Evolutionary conservation across 2,888 invertebrate genomes (phyloP).

Genomic region (Blastobasis lacticolella): DNA sequence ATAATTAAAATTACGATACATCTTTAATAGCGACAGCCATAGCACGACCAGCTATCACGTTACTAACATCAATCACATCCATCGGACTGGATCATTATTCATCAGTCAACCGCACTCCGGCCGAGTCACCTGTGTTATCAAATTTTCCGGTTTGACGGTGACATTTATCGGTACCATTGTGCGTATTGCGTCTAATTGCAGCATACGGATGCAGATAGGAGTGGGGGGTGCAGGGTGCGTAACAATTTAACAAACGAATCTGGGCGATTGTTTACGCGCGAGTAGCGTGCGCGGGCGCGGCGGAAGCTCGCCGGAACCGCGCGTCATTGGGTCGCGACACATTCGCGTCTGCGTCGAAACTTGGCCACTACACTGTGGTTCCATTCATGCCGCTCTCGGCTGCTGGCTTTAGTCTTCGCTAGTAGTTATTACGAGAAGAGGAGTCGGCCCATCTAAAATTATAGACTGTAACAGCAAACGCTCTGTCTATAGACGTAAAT

Average conservation of each 20-base stretch:
- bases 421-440: too few relatives aligned
- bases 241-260: slow-evolving; percentile 36
- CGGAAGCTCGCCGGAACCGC: slow-evolving; percentile 66
- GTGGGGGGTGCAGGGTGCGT: neutral
- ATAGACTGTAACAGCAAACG: too few relatives aligned
- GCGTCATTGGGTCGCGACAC: slow-evolving; percentile 60
- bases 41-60: too few relatives aligned
- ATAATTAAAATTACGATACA: too few relatives aligned
- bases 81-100: too few relatives aligned
- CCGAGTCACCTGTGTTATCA: too few relatives aligned
- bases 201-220: slow-evolving; percentile 5
- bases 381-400: slow-evolving; percentile 47
- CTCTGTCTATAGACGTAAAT: too few relatives aligned
- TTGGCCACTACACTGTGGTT: slow-evolving; percentile 42
- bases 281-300: slow-evolving; percentile 28
- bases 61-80: too few relatives aligned
- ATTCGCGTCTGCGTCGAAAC: slow-evolving; percentile 41
- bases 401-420: neutral
- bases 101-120: too few relatives aligned
- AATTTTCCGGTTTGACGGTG: neutral
- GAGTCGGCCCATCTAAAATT: too few relatives aligned
- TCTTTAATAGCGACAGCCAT: too few relatives aligned
- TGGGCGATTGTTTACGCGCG: slow-evolving; percentile 60
- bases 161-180: slow-evolving; percentile 4
- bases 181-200: slow-evolving; percentile 13